Conservation (phyloP, 1,140 invertebrate species). For the Bombus cullumanus region DNA sequence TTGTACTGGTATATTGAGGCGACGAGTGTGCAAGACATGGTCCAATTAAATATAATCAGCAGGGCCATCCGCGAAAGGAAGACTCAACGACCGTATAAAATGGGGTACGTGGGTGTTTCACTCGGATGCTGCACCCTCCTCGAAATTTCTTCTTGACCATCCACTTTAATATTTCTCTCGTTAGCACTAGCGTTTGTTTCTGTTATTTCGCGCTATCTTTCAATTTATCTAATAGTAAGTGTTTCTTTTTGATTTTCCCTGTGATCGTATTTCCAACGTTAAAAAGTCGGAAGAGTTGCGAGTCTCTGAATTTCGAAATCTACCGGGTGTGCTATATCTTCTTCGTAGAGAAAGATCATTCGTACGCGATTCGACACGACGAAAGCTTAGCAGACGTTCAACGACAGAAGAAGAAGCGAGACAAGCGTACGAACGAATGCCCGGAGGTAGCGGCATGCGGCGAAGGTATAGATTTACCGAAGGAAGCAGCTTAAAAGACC, state of each 20-base stretch:
- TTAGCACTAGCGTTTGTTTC: too few species aligned
- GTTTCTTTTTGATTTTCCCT: too few species aligned
- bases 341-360: too few species aligned
- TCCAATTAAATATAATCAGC: slow-evolving; percentile 58
- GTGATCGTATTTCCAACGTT: too few species aligned
- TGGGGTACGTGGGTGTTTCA: slow-evolving; percentile 60
- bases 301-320: neutral
- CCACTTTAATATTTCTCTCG: neutral
- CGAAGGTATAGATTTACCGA: slow-evolving; percentile 40
- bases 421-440: neutral
- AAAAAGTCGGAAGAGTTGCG: neutral
- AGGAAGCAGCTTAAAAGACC: slow-evolving; percentile 47
- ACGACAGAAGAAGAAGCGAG: neutral
- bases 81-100: slow-evolving; percentile 57
- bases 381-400: neutral
- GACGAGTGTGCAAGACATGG: slow-evolving; percentile 38
- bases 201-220: neutral
- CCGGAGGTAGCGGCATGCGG: slow-evolving; percentile 4
- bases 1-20: neutral
- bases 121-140: slow-evolving; percentile 28
- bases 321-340: too few species aligned
- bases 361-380: neutral
- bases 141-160: slow-evolving; percentile 37
- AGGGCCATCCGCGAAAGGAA: slow-evolving; percentile 52
- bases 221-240: neutral